Conservation (phyloP, 2,113 vertebrate genomes). For the Speoplatyrhinus poulsoni region DNA sequence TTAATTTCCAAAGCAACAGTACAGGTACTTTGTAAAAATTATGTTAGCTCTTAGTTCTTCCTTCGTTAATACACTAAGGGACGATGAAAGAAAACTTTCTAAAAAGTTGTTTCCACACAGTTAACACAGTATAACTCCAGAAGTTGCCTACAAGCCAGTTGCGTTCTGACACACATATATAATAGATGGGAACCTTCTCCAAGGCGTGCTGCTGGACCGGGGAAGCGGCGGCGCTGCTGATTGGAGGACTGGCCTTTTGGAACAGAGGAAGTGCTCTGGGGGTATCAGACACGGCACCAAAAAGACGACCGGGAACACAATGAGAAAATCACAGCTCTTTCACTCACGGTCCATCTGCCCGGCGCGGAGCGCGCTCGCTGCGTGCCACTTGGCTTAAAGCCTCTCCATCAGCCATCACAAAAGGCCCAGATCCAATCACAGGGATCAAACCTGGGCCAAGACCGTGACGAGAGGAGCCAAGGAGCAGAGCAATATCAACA, state of each 20-base stretch:
- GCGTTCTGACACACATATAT: slow-evolving; percentile 45
- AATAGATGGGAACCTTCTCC: slow-evolving; percentile 64
- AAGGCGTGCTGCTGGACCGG: slow-evolving; percentile 69
- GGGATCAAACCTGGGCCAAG: slow-evolving; percentile 72
- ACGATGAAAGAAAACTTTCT: background rate
- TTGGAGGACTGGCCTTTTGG: slow-evolving; percentile 71
- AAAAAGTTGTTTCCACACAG: background rate
- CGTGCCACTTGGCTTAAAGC: slow-evolving; percentile 76
- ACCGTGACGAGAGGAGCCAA: slow-evolving; percentile 68
- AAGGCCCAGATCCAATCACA: slow-evolving; percentile 76
- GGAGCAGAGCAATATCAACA: slow-evolving; percentile 73
- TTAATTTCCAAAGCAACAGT: slow-evolving; percentile 24
- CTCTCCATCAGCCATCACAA: slow-evolving; percentile 76
- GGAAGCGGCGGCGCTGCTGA: slow-evolving; percentile 66
- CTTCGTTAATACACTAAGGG: no score
- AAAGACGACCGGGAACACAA: slow-evolving; percentile 71
- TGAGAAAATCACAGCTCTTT: slow-evolving; percentile 77
- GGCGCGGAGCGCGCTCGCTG: slow-evolving; percentile 67
- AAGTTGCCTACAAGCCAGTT: slow-evolving; percentile 69
- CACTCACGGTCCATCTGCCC: slow-evolving; percentile 75
- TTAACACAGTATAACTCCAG: slow-evolving; percentile 44
- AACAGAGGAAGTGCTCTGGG: slow-evolving; percentile 64
- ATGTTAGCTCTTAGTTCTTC: slow-evolving; percentile 1
- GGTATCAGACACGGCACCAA: slow-evolving; percentile 14
- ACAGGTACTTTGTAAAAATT: slow-evolving; percentile 21